Base-by-base conservation (phyloP, 2,888 invertebrate genomes). In the Noctua janthe region DNA sequence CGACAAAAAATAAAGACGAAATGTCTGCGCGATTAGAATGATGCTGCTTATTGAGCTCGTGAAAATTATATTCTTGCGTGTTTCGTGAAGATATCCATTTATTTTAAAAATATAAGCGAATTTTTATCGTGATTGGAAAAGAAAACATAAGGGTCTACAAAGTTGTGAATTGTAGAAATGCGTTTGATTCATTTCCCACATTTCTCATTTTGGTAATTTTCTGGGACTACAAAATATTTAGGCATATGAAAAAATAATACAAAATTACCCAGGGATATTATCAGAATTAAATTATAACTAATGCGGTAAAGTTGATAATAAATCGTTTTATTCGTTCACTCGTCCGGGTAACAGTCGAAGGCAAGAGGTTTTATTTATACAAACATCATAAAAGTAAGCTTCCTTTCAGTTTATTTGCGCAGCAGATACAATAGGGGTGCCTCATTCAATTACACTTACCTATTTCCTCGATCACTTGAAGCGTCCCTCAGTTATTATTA, bases 301-400 rank as follows among this genome's bases (percentile, higher is more conserved):
- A 73, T 74, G 29, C 71, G 74, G 23, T 81, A 67, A 62, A 67
- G 43, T 71, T 67, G 66, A 59, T 67, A 51, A 81, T 81, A 71
- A 81, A 75, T 76, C 35, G 66, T 67, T 81, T 81, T 62, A 71
- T 71, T 75, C 20, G 23, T 20, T 69, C n/a, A n/a, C 51, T 64
- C 47, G 29, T 10, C 29, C 13, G 17, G 15, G 66, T 23, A 17
- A 71, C 35, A 47, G 59, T 20, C 64, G 71, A n/a, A 54, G 17
- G 56, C 47, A n/a, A 59, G 43, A 66, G 20, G 43, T 75, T 67
- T 78, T 71, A 81, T 75, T 67, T 75, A 67, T 17, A 67, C 75
- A 75, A 75, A 81, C 81, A 75, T 71, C 71, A 75, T 81, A 81
- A 75, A 81, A 75, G 59, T 71, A 51, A 81, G 67, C 81, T 74